phyloP scores from a whole-genome alignment of 2,797 vertebrate genomes.

The Danio albolineatus region DNA sequence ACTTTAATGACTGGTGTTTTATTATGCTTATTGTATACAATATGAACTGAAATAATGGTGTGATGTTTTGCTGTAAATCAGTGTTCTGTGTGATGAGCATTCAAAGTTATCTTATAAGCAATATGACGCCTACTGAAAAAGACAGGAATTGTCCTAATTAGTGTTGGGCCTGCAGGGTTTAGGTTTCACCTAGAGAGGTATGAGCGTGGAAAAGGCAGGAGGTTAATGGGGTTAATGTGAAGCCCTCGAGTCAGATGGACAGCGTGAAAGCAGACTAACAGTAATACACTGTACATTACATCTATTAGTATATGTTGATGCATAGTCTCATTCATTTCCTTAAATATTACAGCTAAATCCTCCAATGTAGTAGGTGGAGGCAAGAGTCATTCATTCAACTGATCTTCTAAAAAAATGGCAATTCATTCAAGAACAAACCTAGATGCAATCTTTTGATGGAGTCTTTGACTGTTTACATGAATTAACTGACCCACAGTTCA shows the following conservation, averaged over 20 bases:
- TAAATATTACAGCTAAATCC: not conserved
- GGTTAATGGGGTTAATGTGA: conserved; percentile 67
- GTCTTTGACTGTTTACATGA: too few relatives aligned
- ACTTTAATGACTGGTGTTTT: not conserved
- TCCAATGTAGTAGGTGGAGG: not conserved
- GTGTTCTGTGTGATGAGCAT: not conserved
- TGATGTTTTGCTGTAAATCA: conserved; percentile 1
- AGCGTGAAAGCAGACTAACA: conserved; percentile 18
- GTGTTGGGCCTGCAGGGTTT: conserved; percentile 35
- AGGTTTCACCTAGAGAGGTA: conserved; percentile 38
- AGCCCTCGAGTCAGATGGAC: conserved; percentile 30
- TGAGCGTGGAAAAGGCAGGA: conserved; percentile 40
- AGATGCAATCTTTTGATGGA: not conserved
- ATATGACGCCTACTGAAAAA: conserved; percentile 19
- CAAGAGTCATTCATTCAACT: not conserved
- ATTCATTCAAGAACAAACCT: not conserved
- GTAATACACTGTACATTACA: conserved; percentile 1
- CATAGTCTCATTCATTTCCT: not conserved
- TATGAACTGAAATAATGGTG: not conserved
- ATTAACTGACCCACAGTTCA: too few relatives aligned
- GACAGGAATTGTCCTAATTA: conserved; percentile 42
- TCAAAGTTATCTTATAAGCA: conserved; percentile 9
- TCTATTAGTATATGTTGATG: not conserved
- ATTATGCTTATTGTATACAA: not conserved
- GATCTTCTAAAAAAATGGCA: not conserved